Evolutionary conservation across 53 echinoderm and acorn worm genomes (phyloP), one percentile per base, ranked within the genome.

Genomic region (Crossaster papposus): DNA sequence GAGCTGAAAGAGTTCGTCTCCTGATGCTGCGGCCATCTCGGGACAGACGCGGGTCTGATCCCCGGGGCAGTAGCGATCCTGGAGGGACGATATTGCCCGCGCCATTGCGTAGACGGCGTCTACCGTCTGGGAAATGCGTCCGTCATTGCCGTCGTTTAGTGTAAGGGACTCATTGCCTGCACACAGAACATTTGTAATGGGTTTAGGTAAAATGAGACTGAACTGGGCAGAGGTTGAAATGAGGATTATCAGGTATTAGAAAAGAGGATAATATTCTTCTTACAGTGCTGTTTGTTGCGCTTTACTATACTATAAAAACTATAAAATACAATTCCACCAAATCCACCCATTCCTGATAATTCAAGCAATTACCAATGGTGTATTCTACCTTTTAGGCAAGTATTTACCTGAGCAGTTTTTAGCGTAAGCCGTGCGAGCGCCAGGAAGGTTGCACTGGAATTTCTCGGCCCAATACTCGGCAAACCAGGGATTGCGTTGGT

Each of bases 401-500:
- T 18, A 10, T 26, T 64, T 81, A 81, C 81, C 81, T 81, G 54
- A 51, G 65, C 71, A 85, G 32, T 85, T 18, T 50, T 71, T 30
- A 0, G 30, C 30, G 52, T 85, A 52, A 28, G 35, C 36, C 51
- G 54, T 44, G 8, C 51, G 28, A 53, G 75, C 63, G 23, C 91
- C 86, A 3, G 70, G 81, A 0, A 95, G 80, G 50, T 30, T 64
- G 76, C 97, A 96, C 33, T 94, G 89, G 65, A 96, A 96, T 65
- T 76, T 89, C 15, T 95, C 62, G 88, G 86, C 85, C 97, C 97
- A 96, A 53, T 89, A 96, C 54, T 92, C 94, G 7, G 80, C 54
- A 79, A 96, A 95, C 97, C 95, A 96, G 1, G 95, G 97, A 72
- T 96, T 96, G 20, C 94, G 91, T 2, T 31, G 12, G 81, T 96